Percentiles rank a stretch among this genome's conserved stretches.
Evolutionary conservation across 2,888 invertebrate genomes (phyloP).

Genomic region (Pseudoips prasinana): DNA sequence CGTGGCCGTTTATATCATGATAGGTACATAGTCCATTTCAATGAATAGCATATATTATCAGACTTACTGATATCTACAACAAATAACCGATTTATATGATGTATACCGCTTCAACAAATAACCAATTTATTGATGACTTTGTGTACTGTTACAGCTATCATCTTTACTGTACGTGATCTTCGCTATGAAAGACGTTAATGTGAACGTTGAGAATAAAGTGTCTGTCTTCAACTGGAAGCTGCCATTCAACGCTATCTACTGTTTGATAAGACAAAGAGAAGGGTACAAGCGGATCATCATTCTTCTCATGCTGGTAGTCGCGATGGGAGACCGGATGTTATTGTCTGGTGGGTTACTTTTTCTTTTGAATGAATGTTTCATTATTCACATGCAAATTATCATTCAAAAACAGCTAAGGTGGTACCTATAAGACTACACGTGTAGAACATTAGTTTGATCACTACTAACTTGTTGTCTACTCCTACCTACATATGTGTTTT

Average conservation of each 20-base stretch:
- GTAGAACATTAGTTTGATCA: neutral
- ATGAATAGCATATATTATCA: too few relatives aligned
- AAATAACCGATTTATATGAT: too few relatives aligned
- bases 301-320: conserved; percentile 84
- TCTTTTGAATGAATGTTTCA: too few relatives aligned
- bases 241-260: conserved; percentile 69
- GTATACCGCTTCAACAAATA: too few relatives aligned
- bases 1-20: too few relatives aligned
- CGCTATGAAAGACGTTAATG: conserved; percentile 83
- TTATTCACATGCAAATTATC: too few relatives aligned
- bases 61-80: too few relatives aligned
- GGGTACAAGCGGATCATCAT: conserved; percentile 84
- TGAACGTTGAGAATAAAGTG: conserved; percentile 83
- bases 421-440: neutral
- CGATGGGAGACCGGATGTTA: conserved; percentile 66
- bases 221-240: conserved; percentile 72
- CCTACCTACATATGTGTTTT: too few relatives aligned
- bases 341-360: conserved; percentile 52
- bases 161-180: conserved; percentile 84
- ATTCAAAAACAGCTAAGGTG: too few relatives aligned
- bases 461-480: too few relatives aligned
- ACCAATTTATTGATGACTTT: neutral
- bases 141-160: conserved; percentile 60
- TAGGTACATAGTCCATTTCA: too few relatives aligned
- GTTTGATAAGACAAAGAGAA: conserved; percentile 84